Evolutionary conservation across 2,113 vertebrate genomes (phyloP), one percentile per base, ranked within the genome.

Genomic region (Ctenodactylus gundi): DNA sequence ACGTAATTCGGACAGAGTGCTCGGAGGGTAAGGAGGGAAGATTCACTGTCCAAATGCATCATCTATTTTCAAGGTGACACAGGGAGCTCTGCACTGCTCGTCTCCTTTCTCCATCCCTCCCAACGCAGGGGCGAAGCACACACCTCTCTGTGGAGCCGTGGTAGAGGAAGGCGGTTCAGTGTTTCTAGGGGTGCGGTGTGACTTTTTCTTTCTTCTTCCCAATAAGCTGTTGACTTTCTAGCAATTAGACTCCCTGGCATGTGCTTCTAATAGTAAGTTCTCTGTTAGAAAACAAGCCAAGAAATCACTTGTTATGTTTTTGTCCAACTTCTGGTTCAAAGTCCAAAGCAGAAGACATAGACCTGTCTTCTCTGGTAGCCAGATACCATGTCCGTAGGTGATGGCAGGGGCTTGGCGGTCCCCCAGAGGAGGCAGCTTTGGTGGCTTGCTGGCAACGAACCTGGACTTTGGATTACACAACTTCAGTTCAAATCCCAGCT

Each of bases 21-120:
- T 80, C 85, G 65, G 31, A 92, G 70, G 73, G 92, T 76, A 65
- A 51, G 70, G 51, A 90, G 49, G 60, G 93, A 97, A 97, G 95
- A 96, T 91, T 85, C 88, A 75, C 95, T 97, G 95, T 96, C 97
- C 96, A 90, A 94, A 96, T 57, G 81, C 64, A 94, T 97, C 93
- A 94, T 97, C 82, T 39, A 60, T 94, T 86, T 95, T 70, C 91
- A 49, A 86, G 93, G 57, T 88, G 85, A 81, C 46, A 6, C 68
- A 60, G 64, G 62, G 55, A 86, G 60, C 70, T 4, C 7, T 2
- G 4, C 34, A 4, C 10, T 81, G 88, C 85, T 72, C 44, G 15
- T 60, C 55, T 58, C 49, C 44, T 80, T 90, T 85, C 57, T 84
- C 78, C 68, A 82, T 94, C 67, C 57, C 53, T 88, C 62, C 76